phyloP scores from a whole-genome alignment of 1,140 invertebrate species.

The Anadara kagoshimensis region DNA sequence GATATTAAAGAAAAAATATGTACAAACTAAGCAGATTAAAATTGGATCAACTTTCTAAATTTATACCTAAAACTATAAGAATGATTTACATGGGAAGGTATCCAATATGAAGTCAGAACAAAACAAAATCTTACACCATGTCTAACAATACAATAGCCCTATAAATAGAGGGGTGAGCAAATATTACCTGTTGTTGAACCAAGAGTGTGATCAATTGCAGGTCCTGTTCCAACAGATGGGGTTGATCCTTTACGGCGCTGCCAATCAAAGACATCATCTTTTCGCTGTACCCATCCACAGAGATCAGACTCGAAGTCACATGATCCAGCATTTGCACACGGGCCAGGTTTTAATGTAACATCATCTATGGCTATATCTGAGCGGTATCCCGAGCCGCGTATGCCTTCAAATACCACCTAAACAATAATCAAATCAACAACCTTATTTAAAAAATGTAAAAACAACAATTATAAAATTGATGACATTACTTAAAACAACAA shows the following conservation, averaged over 20 bases:
- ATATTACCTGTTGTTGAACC: conserved; percentile 48
- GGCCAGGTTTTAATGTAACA: conserved; percentile 38
- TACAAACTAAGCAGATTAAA: too few relatives aligned
- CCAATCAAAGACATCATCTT: conserved; percentile 65
- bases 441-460: too few relatives aligned
- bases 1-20: too few relatives aligned
- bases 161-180: neutral
- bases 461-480: too few relatives aligned
- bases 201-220: conserved; percentile 66
- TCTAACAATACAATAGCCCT: neutral
- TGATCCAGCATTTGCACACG: conserved; percentile 42
- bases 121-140: neutral
- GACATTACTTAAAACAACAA: too few relatives aligned
- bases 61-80: too few relatives aligned
- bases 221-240: conserved; percentile 53
- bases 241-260: conserved; percentile 51
- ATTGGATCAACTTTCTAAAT: too few relatives aligned
- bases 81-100: too few relatives aligned
- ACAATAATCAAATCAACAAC: neutral
- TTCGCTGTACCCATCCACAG: conserved; percentile 63
- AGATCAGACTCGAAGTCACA: conserved; percentile 63
- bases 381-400: conserved; percentile 47
- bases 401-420: conserved; percentile 59
- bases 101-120: too few relatives aligned
- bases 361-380: conserved; percentile 66